Evolutionary conservation across 2,888 invertebrate species (phyloP).

Genomic region (Oscheius onirici): DNA sequence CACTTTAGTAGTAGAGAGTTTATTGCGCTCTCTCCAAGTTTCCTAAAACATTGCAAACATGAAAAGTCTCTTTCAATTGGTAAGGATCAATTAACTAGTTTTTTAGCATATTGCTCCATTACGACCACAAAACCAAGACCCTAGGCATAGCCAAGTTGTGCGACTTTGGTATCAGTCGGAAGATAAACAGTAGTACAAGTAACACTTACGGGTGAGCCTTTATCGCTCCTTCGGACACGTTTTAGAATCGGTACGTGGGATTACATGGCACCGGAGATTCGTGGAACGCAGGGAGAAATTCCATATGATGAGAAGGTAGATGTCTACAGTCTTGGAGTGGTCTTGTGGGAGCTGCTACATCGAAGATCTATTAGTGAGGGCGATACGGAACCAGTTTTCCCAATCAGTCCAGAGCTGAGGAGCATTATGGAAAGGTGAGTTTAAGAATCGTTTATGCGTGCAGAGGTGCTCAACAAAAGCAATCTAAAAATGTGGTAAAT

Average conservation of each 20-base stretch:
- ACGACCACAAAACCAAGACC: too few species aligned
- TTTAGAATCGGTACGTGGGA: background rate
- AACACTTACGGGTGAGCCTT: background rate
- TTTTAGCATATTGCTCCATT: too few species aligned
- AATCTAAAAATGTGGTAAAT: too few species aligned
- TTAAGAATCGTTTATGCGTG: too few species aligned
- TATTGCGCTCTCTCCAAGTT: too few species aligned
- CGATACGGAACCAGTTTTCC: too few species aligned
- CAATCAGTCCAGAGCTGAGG: too few species aligned
- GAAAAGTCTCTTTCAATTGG: too few species aligned
- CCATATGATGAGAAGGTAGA: background rate
- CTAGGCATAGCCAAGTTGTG: background rate
- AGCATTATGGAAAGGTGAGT: too few species aligned
- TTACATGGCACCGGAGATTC: background rate
- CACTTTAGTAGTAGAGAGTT: too few species aligned
- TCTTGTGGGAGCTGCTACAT: background rate
- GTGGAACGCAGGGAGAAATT: background rate
- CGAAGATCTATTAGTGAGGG: background rate
- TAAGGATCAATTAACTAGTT: background rate
- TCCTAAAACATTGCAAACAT: too few species aligned
- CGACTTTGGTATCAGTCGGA: background rate
- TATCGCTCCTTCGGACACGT: background rate
- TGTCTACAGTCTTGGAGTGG: background rate
- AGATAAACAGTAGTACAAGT: background rate
- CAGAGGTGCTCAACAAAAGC: too few species aligned